Evolutionary conservation across 2,888 invertebrate genomes (phyloP).

Genomic region (Atherix ibis): DNA sequence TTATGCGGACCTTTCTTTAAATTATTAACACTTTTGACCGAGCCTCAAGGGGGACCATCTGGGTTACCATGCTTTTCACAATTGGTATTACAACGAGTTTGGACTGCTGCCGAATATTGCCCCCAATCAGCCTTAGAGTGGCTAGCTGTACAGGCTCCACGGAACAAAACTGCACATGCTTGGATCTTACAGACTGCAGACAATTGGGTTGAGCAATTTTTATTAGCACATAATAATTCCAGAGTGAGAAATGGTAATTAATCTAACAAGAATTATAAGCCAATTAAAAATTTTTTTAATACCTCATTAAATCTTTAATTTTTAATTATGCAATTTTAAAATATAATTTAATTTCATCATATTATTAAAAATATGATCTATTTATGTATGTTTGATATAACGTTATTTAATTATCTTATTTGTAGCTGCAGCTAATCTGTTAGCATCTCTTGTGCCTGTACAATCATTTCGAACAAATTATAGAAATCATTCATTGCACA

Average conservation of each 20-base stretch:
- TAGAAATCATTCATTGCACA: conserved; percentile 39
- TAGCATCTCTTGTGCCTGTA: conserved; percentile 82
- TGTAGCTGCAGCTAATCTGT: conserved; percentile 68
- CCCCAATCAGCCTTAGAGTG: conserved; percentile 87
- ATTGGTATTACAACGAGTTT: conserved; percentile 69
- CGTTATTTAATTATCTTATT: conserved; percentile 7
- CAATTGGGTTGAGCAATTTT: conserved; percentile 78
- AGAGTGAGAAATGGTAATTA: conserved; percentile 62
- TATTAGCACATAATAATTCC: conserved; percentile 71
- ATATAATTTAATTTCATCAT: conserved; percentile 1
- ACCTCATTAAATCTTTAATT: conserved; percentile 3
- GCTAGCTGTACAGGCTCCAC: conserved; percentile 69
- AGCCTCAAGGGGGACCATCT: conserved; percentile 57
- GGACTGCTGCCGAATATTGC: conserved; percentile 81
- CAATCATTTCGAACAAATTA: conserved; percentile 81
- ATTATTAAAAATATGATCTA: neutral
- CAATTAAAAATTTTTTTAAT: conserved; percentile 1
- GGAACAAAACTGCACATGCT: conserved; percentile 78
- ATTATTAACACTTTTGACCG: conserved; percentile 71
- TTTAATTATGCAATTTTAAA: neutral
- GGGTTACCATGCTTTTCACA: conserved; percentile 85
- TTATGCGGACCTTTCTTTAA: conserved; percentile 85
- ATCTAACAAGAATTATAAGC: conserved; percentile 1
- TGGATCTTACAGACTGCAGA: conserved; percentile 89
- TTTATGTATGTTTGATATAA: conserved; percentile 1